Conservation (phyloP, 2,797 vertebrate genomes). For the Siniperca undulata region DNA sequence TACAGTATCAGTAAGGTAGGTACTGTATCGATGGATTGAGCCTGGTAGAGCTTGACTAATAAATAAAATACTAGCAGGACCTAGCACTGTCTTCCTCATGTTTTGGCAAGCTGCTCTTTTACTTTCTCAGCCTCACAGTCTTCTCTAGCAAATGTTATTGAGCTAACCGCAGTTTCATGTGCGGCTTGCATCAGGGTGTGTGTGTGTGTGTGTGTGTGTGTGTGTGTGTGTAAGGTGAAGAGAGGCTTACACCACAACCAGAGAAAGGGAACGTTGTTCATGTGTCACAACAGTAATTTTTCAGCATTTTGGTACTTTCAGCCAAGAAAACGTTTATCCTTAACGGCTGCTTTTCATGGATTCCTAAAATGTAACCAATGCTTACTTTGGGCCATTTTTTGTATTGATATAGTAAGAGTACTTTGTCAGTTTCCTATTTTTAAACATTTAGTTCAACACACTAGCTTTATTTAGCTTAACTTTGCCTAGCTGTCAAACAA, state of each 20-base stretch:
- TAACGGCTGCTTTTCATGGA: slow-evolving; percentile 3
- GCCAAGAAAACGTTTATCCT: background rate
- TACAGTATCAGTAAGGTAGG: background rate
- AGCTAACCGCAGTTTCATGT: slow-evolving; percentile 38
- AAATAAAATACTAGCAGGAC: background rate
- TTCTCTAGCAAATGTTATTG: slow-evolving; percentile 25
- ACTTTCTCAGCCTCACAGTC: slow-evolving; percentile 13
- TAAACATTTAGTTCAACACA: slow-evolving; percentile 34
- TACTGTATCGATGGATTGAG: background rate
- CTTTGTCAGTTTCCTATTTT: slow-evolving; percentile 26
- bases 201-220: background rate
- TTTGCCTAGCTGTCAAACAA: slow-evolving; percentile 52
- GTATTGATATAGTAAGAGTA: background rate
- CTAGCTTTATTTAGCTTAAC: slow-evolving; percentile 51
- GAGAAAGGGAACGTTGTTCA: slow-evolving; percentile 14
- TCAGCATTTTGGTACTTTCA: background rate
- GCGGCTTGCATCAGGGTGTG: slow-evolving; percentile 22
- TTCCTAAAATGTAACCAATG: slow-evolving; percentile 3
- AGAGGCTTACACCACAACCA: slow-evolving; percentile 7
- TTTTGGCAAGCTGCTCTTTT: background rate
- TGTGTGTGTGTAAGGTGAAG: background rate
- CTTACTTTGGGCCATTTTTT: background rate
- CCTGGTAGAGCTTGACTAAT: background rate
- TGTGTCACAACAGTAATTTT: slow-evolving; percentile 8
- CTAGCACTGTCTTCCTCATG: background rate